Evolutionary conservation across 1,140 invertebrate genomes (phyloP).

Genomic region (Temnothorax nylanderi): DNA sequence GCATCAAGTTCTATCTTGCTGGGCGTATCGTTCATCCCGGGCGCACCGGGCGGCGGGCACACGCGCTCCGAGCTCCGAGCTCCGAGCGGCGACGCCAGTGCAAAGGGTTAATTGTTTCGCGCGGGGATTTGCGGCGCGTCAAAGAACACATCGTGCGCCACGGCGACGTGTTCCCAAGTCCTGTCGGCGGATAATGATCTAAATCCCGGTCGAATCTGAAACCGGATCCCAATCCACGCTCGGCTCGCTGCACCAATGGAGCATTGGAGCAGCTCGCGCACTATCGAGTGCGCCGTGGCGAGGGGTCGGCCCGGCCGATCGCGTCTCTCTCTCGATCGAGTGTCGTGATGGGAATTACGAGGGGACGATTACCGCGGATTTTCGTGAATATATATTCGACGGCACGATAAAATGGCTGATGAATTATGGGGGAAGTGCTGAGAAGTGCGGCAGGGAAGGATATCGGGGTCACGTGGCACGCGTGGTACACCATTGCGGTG

Average conservation of each 20-base stretch:
- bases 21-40: constrained; percentile 26
- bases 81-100: constrained; percentile 40
- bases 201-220: constrained; percentile 72
- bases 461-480: constrained; percentile 71
- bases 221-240: constrained; percentile 62
- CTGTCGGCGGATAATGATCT: constrained; percentile 71
- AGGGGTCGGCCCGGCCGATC: not conserved
- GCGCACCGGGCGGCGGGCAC: not conserved
- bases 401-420: constrained; percentile 74
- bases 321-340: constrained; percentile 51
- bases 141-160: constrained; percentile 69
- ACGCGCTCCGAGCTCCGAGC: not conserved
- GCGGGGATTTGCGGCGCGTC: constrained; percentile 71
- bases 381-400: constrained; percentile 74
- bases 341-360: constrained; percentile 69
- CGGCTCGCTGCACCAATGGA: constrained; percentile 40
- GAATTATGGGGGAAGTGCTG: constrained; percentile 68
- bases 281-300: constrained; percentile 17
- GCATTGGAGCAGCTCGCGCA: not conserved
- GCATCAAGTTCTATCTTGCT: constrained; percentile 6
- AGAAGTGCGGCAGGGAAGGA: constrained; percentile 46
- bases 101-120: constrained; percentile 71
- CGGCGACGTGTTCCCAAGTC: constrained; percentile 71
- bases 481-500: constrained; percentile 65
- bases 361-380: constrained; percentile 74